Base-by-base conservation (phyloP, 1,140 invertebrate genomes). In the Pygmarrhopalites habei region DNA sequence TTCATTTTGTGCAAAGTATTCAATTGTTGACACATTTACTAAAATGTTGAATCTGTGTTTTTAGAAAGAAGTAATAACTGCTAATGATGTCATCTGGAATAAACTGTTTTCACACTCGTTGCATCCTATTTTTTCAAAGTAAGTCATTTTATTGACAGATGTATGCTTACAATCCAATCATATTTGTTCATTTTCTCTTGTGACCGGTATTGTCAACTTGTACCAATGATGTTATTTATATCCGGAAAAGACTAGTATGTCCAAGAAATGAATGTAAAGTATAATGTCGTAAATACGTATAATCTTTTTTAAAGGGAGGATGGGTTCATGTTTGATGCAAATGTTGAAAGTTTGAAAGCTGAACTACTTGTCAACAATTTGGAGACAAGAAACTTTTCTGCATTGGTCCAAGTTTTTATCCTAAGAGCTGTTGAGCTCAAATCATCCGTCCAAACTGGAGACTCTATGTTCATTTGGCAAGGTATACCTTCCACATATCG, bases 31-130 rank as follows among this genome's bases (percentile, higher is more conserved):
- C n/a, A n/a, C n/a, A n/a, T n/a, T n/a, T n/a, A n/a, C n/a, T n/a
- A n/a, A n/a, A n/a, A n/a, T n/a, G n/a, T n/a, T n/a, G n/a, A n/a
- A n/a, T n/a, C n/a, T n/a, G n/a, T n/a, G n/a, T n/a, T n/a, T n/a
- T n/a, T n/a, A n/a, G 0, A 82, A 83, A 49, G 84, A 91, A 66
- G 74, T 84, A 15, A 89, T 98, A 71, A 81, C 84, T n/a, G 80
- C 83, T 25, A 92, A 93, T 77, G 90, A 95, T 79, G 85, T 87
- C 14, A 96, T 93, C 75, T 98, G 95, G 95, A 92, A 92, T 74
- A 85, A 86, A 67, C 81, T 98, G 57, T 78, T 98, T 15, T 89
- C 93, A 1, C 98, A 94, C 70, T 90, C 93, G 71, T 87, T 96
- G 66, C 82, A 83, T 47, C 81, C 88, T 60, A 87, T 89, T 2